A percentile compares a stretch with the other conserved stretches of the same genome.
Evolutionary conservation across 2,797 vertebrate species (phyloP).

Genomic region (Chrysocyon brachyurus): DNA sequence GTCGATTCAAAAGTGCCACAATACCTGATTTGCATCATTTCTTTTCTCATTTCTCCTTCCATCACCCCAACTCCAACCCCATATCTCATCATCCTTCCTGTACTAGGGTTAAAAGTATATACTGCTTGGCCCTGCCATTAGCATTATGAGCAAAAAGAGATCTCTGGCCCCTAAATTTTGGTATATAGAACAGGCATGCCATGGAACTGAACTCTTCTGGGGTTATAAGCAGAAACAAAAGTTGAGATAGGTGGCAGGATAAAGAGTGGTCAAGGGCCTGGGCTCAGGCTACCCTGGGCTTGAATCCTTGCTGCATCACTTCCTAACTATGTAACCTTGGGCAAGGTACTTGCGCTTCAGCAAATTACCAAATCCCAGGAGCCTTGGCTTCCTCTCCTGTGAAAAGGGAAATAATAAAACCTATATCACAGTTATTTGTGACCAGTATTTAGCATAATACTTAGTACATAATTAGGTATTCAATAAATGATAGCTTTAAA

Average conservation of each 20-base stretch:
- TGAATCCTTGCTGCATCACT: background rate
- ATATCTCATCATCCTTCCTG: background rate
- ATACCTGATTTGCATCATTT: background rate
- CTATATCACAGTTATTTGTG: background rate
- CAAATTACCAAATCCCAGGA: background rate
- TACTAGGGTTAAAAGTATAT: background rate
- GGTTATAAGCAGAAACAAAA: background rate
- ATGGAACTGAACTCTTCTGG: background rate
- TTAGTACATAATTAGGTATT: background rate
- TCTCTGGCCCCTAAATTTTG: background rate
- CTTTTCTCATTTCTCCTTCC: background rate
- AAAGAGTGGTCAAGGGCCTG: background rate
- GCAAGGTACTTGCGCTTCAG: background rate
- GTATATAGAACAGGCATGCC: background rate
- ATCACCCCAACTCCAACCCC: background rate
- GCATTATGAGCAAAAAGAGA: background rate
- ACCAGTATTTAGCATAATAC: background rate
- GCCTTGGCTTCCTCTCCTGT: conserved; percentile 3
- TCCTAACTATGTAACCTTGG: background rate
- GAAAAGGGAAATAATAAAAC: background rate
- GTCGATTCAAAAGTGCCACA: background rate
- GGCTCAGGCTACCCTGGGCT: background rate
- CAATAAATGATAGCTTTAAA: background rate
- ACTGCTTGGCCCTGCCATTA: background rate
- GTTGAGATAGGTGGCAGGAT: background rate